Evolutionary conservation across 2,797 vertebrate genomes (phyloP).

Genomic region (Xiphophorus birchmanni): DNA sequence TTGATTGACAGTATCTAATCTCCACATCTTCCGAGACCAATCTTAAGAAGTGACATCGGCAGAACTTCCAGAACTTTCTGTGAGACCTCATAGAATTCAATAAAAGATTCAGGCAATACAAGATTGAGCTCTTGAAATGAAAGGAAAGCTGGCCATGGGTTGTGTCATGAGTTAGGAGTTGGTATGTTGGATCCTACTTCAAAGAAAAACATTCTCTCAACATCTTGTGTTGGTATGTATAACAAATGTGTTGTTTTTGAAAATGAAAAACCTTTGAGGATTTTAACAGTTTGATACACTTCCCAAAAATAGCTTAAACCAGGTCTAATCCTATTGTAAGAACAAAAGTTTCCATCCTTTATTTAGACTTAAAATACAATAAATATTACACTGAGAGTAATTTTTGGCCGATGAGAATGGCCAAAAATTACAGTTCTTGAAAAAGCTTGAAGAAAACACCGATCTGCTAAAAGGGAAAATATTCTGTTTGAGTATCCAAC

Average conservation of each 20-base stretch:
- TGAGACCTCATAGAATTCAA: conserved; percentile 39
- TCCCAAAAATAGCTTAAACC: background rate
- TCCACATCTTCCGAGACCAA: conserved; percentile 57
- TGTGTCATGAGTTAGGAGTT: conserved; percentile 17
- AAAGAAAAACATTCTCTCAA: conserved; percentile 13
- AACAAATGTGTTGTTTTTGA: conserved; percentile 11
- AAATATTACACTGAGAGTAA: background rate
- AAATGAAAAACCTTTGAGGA: conserved; percentile 7
- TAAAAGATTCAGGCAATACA: conserved; percentile 36
- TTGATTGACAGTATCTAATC: conserved; percentile 67
- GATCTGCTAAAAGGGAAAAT: background rate
- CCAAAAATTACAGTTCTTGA: background rate
- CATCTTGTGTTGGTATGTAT: conserved; percentile 8
- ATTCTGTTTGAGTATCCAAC: background rate
- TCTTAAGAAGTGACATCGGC: conserved; percentile 46
- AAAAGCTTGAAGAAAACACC: background rate
- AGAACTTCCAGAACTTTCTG: conserved; percentile 58
- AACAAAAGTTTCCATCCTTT: background rate
- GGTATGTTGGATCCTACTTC: conserved; percentile 16
- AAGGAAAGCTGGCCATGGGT: conserved; percentile 14
- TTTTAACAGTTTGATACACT: conserved; percentile 2
- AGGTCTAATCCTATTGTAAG: background rate
- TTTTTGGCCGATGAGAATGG: background rate
- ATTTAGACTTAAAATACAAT: background rate
- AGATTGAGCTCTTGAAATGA: conserved; percentile 27